Conservation (phyloP, 2,113 vertebrate genomes). For the Madoqua kirkii region DNA sequence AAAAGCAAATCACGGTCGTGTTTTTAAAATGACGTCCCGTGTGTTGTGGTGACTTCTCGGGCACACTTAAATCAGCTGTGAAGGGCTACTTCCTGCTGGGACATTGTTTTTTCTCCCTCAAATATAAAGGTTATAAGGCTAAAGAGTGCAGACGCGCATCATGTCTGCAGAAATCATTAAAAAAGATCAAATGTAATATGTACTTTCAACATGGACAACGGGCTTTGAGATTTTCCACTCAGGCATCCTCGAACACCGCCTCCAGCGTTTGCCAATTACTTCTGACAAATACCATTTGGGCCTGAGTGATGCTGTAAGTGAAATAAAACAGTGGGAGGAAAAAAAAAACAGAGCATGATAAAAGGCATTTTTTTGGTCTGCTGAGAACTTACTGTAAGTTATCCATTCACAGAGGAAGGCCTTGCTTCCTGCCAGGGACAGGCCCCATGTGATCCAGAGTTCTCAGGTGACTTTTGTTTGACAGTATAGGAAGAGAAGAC, state of each 20-base stretch:
- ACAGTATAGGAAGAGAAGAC: conserved; percentile 72
- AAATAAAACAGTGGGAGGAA: conserved; percentile 77
- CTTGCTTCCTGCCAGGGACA: conserved; percentile 73
- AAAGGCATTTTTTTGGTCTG: conserved; percentile 77
- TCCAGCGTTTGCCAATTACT: conserved; percentile 75
- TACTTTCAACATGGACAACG: conserved; percentile 79
- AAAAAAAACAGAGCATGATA: conserved; percentile 73
- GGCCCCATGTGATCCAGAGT: conserved; percentile 65
- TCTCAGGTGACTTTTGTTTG: conserved; percentile 73
- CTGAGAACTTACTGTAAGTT: conserved; percentile 77
- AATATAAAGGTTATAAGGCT: conserved; percentile 68
- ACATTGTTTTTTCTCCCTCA: neutral
- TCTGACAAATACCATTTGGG: conserved; percentile 84
- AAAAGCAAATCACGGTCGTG: conserved; percentile 64
- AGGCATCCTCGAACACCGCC: conserved; percentile 77
- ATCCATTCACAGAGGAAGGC: conserved; percentile 60
- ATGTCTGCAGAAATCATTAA: conserved; percentile 78
- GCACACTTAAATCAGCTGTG: conserved; percentile 61
- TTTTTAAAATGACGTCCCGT: conserved; percentile 46
- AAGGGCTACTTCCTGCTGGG: conserved; percentile 72
- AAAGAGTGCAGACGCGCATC: conserved; percentile 81
- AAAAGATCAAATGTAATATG: conserved; percentile 83
- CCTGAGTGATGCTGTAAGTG: conserved; percentile 77
- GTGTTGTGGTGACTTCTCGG: conserved; percentile 68
- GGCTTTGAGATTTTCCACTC: conserved; percentile 80